Base-by-base conservation (phyloP, 2,888 invertebrate species). In the Dorcus hopei region DNA sequence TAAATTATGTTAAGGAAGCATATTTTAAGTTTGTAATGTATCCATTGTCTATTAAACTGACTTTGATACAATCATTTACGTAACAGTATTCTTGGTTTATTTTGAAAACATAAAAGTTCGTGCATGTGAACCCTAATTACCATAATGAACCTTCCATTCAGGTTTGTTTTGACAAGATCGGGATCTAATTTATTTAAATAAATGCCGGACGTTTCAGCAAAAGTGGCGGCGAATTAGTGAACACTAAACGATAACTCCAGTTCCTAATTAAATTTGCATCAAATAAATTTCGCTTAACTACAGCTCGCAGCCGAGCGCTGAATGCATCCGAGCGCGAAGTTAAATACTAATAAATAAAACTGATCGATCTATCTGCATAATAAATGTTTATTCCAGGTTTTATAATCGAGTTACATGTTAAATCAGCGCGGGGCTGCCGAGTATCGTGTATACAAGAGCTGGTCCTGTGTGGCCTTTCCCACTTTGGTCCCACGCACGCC, bases 361-460 rank as follows among this genome's bases (percentile, higher is more conserved):
- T 54, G 61, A 61, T 58, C 63, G 59, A 63, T 61, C 61, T 62
- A 58, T 60, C 62, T 58, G 54, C 58, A 61, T 61, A 63, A 63
- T 63, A 63, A 61, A 63, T 61, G 61, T 63, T 63, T 59, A 61
- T 61, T 58, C 59, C 49, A 52, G 58, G 61, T 63, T 63, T 63
- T 63, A 63, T 61, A 63, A 63, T 63, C 63, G 63, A 57, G 61
- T 49, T 59, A 59, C 61, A 59, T 63, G 63, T 63, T 63, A 63
- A 63, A 63, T 63, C 63, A 63, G 63, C 61, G 63, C 61, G 48
- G 61, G 57, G 63, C 63, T 63, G 59, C 63, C 59, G 61, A 59
- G 54, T 57, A 61, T 63, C 59, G 51, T 63, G 63, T 61, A 62
- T 58, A 62, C 62, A 62, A 49, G 62, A 62, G 54, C 57, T 53